Percentiles rank a stretch among this genome's conserved stretches.
Evolutionary conservation across 2,113 vertebrate genomes (phyloP).

Genomic region (Cebidichthys violaceus): DNA sequence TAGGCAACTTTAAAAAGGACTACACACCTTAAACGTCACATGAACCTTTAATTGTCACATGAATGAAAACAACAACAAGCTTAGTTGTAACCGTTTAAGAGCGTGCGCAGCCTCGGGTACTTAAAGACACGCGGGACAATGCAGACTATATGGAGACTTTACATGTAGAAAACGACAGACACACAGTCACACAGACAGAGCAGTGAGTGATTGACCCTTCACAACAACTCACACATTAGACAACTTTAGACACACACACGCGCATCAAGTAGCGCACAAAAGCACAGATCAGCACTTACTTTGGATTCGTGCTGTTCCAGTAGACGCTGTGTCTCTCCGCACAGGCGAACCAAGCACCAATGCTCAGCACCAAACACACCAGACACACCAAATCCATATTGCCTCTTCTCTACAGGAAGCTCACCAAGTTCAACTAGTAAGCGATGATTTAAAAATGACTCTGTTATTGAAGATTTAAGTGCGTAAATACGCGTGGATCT

Average conservation of each 20-base stretch:
- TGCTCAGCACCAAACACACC: conserved; percentile 72
- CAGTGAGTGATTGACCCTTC: background rate
- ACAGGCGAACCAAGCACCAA: conserved; percentile 70
- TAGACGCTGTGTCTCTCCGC: conserved; percentile 86
- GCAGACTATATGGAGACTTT: background rate
- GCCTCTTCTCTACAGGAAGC: conserved; percentile 34
- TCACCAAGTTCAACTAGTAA: background rate
- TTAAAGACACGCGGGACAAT: background rate
- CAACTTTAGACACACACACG: background rate
- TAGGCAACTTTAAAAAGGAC: conserved; percentile 34
- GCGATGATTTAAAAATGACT: background rate
- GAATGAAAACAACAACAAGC: background rate
- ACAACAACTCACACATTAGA: conserved; percentile 7
- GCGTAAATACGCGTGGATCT: conserved; percentile 13
- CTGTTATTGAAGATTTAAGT: background rate
- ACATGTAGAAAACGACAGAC: background rate
- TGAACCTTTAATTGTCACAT: conserved; percentile 1
- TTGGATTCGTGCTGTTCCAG: conserved; percentile 83
- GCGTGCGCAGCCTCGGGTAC: background rate
- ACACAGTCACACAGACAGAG: background rate
- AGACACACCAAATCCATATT: conserved; percentile 81
- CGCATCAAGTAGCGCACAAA: background rate
- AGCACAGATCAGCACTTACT: conserved; percentile 72
- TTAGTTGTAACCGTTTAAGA: background rate
- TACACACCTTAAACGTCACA: conserved; percentile 19